phyloP scores from a whole-genome alignment of 2,888 invertebrate species.

The Chrysodeixis includens region DNA sequence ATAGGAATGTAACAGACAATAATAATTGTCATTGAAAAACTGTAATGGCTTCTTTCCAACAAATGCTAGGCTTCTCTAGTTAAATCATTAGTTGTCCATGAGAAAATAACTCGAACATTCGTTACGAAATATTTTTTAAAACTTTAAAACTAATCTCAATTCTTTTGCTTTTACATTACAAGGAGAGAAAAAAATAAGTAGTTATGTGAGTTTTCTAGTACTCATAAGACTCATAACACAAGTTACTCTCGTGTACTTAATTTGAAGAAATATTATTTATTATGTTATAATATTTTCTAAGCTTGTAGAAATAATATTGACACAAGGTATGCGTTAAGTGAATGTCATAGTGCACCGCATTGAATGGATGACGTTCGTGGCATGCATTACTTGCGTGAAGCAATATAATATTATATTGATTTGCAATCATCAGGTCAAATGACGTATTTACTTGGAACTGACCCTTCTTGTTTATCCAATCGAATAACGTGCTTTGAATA shows the following conservation, averaged over 20 bases:
- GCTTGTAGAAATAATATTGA: constrained; percentile 10
- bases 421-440: constrained; percentile 49
- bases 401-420: constrained; percentile 49
- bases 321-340: constrained; percentile 11
- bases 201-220: no score
- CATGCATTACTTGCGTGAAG: constrained; percentile 55
- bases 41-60: constrained; percentile 42
- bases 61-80: constrained; percentile 27
- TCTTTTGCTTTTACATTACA: not conserved
- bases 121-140: constrained; percentile 11
- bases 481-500: constrained; percentile 38
- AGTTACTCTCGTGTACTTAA: no score
- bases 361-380: constrained; percentile 58
- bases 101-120: constrained; percentile 34
- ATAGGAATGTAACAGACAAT: not conserved
- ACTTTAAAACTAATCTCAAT: not conserved
- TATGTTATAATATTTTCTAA: not conserved
- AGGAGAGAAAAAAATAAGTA: no score
- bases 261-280: no score
- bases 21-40: constrained; percentile 26
- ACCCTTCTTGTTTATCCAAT: constrained; percentile 48
- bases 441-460: constrained; percentile 55
- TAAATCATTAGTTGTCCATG: constrained; percentile 33
- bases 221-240: no score
- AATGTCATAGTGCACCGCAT: constrained; percentile 22